Base-by-base conservation (phyloP, 2,888 invertebrate genomes). In the Thereva nobilitata region DNA sequence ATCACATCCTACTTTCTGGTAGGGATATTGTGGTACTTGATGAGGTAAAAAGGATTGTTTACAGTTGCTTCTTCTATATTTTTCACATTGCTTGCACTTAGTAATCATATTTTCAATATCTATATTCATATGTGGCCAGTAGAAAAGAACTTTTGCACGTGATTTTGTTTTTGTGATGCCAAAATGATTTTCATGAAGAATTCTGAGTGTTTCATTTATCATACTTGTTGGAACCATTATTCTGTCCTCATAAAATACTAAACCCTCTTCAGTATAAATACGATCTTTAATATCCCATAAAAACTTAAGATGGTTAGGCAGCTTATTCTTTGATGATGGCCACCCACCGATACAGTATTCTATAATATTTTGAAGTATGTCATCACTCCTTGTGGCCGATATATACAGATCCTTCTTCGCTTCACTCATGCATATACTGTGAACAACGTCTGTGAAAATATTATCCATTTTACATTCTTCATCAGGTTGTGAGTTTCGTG, bases 111-210 rank as follows among this genome's bases (percentile, higher is more conserved):
- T 12, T 52, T 71, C 69, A 12, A 71, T 70, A 8, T 72, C 61
- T 5, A 10, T 1, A 2, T 2, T 47, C 10, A 71, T 66, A 8
- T 52, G 54, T 5, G 71, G 71, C 70, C 71, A 73, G 47, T 37
- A 73, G 5, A 70, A 70, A 52, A 61, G 53, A 12, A 70, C 65
- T 47, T 70, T 41, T 2, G 71, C 71, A 6, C 69, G 50, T 23
- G 69, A 64, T 65, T 72, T 70, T 64, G 72, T 72, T 64, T 71
- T 66, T 12, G 71, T 71, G 3, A 67, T 67, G 5, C 61, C 54
- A n/a, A 66, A 47, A 59, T 68, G 55, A 0, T 47, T 41, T 38
- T n/a, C 61, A 66, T 67, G 68, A 8, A 69, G 10, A 53, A 9
- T 50, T 65, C 37, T 37, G n/a, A 9, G n/a, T 57, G 61, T 55